Evolutionary conservation across 2,888 invertebrate genomes (phyloP).

Genomic region (Euzophera pinguis): DNA sequence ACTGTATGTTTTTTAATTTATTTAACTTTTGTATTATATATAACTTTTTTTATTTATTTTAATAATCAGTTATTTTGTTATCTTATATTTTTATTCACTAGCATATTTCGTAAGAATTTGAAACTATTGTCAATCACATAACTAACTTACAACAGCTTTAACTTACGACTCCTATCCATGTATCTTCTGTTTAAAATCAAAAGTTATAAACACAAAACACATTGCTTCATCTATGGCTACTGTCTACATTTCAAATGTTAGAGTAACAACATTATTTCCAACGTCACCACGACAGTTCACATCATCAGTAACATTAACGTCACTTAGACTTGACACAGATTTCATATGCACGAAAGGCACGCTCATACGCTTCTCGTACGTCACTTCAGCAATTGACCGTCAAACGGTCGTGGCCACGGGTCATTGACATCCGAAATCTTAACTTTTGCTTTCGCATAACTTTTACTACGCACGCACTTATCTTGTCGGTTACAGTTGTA

Average conservation of each 20-base stretch:
- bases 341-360: constrained; percentile 22
- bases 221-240: too few relatives aligned
- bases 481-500: constrained; percentile 24
- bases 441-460: constrained; percentile 59
- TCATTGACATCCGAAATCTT: constrained; percentile 40
- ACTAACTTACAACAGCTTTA: too few relatives aligned
- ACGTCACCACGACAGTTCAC: constrained; percentile 18
- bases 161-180: too few relatives aligned
- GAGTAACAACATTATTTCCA: constrained; percentile 15
- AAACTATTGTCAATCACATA: too few relatives aligned
- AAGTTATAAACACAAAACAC: too few relatives aligned
- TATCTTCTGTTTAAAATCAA: too few relatives aligned
- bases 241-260: neutral
- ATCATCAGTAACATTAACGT: constrained; percentile 2
- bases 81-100: too few relatives aligned
- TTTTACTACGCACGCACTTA: constrained; percentile 35
- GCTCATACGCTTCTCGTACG: constrained; percentile 23
- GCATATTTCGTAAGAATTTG: too few relatives aligned
- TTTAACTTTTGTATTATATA: too few relatives aligned
- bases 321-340: constrained; percentile 11
- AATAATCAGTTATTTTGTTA: too few relatives aligned
- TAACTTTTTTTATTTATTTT: too few relatives aligned
- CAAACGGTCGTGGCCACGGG: constrained; percentile 37
- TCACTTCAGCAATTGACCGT: constrained; percentile 29
- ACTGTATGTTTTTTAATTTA: too few relatives aligned